These are phyloP conservation scores for Eupleurogrammus muticus DNA, from an alignment of 2,797 vertebrate species.

Conservation along the genomic window DNA sequence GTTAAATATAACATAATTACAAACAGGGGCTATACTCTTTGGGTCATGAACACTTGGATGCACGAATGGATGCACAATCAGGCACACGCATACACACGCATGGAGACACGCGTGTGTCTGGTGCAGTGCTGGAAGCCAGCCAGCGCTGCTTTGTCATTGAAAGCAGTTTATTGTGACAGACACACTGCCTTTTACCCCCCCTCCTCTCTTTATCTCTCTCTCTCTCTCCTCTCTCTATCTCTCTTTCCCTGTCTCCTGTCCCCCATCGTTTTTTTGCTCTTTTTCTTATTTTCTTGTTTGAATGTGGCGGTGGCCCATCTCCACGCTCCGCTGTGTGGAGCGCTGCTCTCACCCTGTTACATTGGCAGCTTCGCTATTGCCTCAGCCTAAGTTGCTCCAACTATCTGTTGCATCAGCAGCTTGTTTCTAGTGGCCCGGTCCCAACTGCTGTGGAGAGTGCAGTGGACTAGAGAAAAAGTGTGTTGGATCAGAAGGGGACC, in stretches of 20 bases:
- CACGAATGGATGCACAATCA: slow-evolving; percentile 27
- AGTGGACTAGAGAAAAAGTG: slow-evolving; percentile 18
- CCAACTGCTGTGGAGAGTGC: slow-evolving; percentile 9
- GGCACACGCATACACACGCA: slow-evolving; percentile 40
- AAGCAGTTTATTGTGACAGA: slow-evolving; percentile 72
- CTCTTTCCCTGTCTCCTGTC: slow-evolving; percentile 11
- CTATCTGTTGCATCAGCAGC: slow-evolving; percentile 75
- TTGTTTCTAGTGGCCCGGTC: slow-evolving; percentile 54
- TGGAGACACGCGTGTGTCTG: slow-evolving; percentile 62
- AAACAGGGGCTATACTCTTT: slow-evolving; percentile 42
- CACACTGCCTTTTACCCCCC: slow-evolving; percentile 39
- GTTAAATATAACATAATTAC: slow-evolving; percentile 51
- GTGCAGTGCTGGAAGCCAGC: slow-evolving; percentile 71
- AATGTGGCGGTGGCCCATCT: slow-evolving; percentile 25
- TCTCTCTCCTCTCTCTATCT: background rate
- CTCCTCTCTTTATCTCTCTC: background rate
- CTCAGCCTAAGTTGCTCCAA: slow-evolving; percentile 61
- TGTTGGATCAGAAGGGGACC: slow-evolving; percentile 28
- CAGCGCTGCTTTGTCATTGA: slow-evolving; percentile 74
- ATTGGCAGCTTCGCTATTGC: slow-evolving; percentile 63
- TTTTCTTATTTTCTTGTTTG: slow-evolving; percentile 36
- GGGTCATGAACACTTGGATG: slow-evolving; percentile 44
- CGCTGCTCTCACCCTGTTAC: slow-evolving; percentile 54
- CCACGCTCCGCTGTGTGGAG: slow-evolving; percentile 22
- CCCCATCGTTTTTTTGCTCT: slow-evolving; percentile 34